These are phyloP conservation scores for Drosophila albomicans DNA, from an alignment of 1,140 invertebrate species.

Conservation along the genomic window DNA sequence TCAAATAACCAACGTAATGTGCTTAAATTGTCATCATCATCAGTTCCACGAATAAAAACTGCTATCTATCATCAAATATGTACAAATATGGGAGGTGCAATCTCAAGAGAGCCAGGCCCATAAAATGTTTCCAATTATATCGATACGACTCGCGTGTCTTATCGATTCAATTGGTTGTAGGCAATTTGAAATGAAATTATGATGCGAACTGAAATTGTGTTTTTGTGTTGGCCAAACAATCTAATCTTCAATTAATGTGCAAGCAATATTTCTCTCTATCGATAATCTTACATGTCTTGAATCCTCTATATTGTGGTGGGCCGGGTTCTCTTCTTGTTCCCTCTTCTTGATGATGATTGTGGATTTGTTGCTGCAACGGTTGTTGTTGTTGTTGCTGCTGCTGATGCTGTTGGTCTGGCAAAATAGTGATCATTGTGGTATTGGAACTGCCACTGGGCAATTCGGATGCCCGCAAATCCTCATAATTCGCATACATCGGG, in stretches of 20 bases:
- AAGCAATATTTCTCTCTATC: background rate
- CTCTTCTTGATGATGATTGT: background rate
- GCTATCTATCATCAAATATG: background rate
- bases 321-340: background rate
- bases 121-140: background rate
- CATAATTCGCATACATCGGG: constrained; percentile 65
- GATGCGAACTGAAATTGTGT: background rate
- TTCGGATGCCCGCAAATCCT: constrained; percentile 63
- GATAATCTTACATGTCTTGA: constrained; percentile 61
- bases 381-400: background rate
- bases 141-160: background rate
- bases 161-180: background rate
- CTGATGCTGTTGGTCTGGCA: constrained; percentile 15
- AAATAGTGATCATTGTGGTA: constrained; percentile 56
- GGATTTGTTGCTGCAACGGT: background rate
- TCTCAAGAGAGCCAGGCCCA: background rate
- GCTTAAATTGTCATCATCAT: background rate
- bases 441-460: constrained; percentile 45
- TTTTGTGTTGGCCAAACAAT: background rate
- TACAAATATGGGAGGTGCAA: background rate
- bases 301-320: constrained; percentile 52
- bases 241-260: constrained; percentile 1
- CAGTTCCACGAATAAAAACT: background rate
- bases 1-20: background rate
- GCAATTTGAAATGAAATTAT: background rate